These are phyloP conservation scores for Puntigrus tetrazona DNA, from an alignment of 2,113 vertebrate genomes.

Conservation along the genomic window DNA sequence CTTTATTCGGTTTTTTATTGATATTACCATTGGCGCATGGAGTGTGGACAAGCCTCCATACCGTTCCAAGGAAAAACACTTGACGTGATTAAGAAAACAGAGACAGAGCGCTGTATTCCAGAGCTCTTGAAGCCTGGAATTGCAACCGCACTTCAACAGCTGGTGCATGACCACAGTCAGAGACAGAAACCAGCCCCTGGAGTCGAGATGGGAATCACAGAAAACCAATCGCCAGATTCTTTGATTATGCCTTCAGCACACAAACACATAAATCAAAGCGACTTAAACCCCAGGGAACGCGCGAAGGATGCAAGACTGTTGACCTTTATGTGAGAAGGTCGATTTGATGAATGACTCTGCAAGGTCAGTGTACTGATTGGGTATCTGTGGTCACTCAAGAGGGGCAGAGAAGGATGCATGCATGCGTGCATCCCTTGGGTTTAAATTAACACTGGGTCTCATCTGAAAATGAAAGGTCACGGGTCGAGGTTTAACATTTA, in stretches of 20 bases:
- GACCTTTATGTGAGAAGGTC: constrained; percentile 61
- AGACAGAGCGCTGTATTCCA: constrained; percentile 55
- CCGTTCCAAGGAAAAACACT: constrained; percentile 71
- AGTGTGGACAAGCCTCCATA: constrained; percentile 51
- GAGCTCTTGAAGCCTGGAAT: constrained; percentile 34
- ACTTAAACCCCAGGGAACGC: constrained; percentile 49
- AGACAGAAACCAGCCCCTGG: constrained; percentile 38
- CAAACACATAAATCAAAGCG: constrained; percentile 47
- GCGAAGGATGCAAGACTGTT: constrained; percentile 56
- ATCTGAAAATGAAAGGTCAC: constrained; percentile 62
- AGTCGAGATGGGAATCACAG: constrained; percentile 13
- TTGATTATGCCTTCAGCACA: constrained; percentile 40
- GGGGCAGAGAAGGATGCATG: not conserved
- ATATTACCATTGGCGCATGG: constrained; percentile 58
- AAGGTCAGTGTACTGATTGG: constrained; percentile 69
- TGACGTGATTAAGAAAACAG: constrained; percentile 73
- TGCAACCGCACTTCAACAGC: constrained; percentile 44
- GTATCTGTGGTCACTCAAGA: constrained; percentile 9
- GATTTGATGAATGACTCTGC: constrained; percentile 69
- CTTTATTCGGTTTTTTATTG: constrained; percentile 57
- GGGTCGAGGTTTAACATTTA: constrained; percentile 55
- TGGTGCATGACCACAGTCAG: constrained; percentile 29
- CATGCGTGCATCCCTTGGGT: constrained; percentile 46
- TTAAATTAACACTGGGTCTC: constrained; percentile 66
- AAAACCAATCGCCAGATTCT: constrained; percentile 31